phyloP scores from a whole-genome alignment of 2,888 invertebrate species.

The Meiosimyza platycephala region DNA sequence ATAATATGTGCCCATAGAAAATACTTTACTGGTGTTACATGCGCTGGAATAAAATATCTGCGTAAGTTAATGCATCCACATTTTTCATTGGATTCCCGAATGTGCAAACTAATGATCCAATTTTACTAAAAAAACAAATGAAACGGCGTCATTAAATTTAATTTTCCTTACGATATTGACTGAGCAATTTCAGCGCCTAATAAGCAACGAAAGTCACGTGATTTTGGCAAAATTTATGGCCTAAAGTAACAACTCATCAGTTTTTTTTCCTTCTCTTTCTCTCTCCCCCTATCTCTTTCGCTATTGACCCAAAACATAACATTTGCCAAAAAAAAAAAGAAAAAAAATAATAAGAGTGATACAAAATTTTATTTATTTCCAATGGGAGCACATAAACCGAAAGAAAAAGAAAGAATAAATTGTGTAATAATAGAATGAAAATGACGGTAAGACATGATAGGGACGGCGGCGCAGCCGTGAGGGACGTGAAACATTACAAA shows the following conservation, averaged over 20 bases:
- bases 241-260: not conserved
- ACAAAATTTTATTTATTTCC: not conserved
- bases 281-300: no score
- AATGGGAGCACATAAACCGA: not conserved
- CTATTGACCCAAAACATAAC: no score
- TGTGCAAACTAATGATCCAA: not conserved
- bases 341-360: not conserved
- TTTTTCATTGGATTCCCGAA: not conserved
- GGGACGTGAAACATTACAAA: not conserved
- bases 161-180: not conserved
- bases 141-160: not conserved
- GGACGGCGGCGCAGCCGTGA: no score
- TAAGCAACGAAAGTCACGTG: conserved; percentile 4
- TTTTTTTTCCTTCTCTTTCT: not conserved
- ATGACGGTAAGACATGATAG: not conserved
- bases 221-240: conserved; percentile 3
- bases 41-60: no score
- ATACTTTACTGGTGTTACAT: no score
- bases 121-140: not conserved
- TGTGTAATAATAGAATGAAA: not conserved
- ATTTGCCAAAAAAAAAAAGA: not conserved
- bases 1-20: no score
- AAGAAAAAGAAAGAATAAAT: not conserved
- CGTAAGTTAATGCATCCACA: not conserved
- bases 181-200: not conserved